Base-by-base conservation (phyloP, 2,113 vertebrate genomes). In the Trichechus manatus region DNA sequence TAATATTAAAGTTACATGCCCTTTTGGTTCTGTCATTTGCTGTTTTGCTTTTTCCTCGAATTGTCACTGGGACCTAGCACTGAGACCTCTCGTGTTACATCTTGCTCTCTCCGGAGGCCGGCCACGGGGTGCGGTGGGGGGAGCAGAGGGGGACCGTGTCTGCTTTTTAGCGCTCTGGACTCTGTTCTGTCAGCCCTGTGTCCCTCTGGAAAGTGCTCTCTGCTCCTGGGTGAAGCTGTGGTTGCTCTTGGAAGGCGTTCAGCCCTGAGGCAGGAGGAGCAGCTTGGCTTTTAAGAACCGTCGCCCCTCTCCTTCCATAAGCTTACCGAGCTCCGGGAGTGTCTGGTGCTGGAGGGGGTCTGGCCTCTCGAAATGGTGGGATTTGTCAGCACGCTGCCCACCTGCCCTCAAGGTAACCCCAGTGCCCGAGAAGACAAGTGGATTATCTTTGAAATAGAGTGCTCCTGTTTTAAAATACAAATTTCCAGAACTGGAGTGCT, bases 261-360 rank as follows among this genome's bases (percentile, higher is more conserved):
- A 44, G 47, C 47, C 47, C 47, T 47, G 81, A 47, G 56, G 39
- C 25, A 31, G 25, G 50, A 61, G 61, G 23, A 11, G 2, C 0
- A 0, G 13, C 1, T 25, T 13, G 66, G 1, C 4, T 20, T 27
- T 72, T 6, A 1, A 20, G 81, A 29, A 56, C 85, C 5, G 7
- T 29, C 2, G 9, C 72, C 50, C 29, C 6, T 20, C 56, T 44
- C 39, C 39, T 39, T 39, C 39, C 53, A 15, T 27, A 61, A 19
- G 23, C 56, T n/a, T 0, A 3, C 39, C 5, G 9, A 36, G 83
- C 23, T 6, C 27, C 19, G 1, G 6, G 5, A 6, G 0, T 3
- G 0, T 31, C 6, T 17, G 0, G 0, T 29, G 47, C 7, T n/a
- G 39, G 6, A 61, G 36, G 23, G 15, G 0, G 33, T 13, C 10